Percentiles rank a stretch among this genome's conserved stretches.
These are phyloP conservation scores for Marronus borbonicus DNA, from an alignment of 2,888 invertebrate species.

Conservation along the genomic window DNA sequence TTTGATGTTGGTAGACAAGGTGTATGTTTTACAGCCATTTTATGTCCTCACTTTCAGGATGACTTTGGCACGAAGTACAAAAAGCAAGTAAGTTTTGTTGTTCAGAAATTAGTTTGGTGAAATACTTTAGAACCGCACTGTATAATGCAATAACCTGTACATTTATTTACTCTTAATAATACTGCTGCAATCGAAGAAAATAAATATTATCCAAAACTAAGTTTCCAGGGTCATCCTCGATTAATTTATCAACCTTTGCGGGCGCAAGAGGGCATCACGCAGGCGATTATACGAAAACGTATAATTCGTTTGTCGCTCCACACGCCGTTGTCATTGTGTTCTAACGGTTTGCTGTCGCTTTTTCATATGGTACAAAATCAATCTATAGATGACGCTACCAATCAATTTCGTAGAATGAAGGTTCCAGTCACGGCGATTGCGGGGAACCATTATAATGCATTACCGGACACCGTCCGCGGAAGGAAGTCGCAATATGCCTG, in stretches of 20 bases:
- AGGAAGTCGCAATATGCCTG: slow-evolving; percentile 55
- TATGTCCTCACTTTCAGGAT: too few relatives aligned
- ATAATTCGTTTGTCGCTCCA: slow-evolving; percentile 3
- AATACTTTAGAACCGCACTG: too few relatives aligned
- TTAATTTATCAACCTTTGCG: slow-evolving; percentile 7
- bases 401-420: slow-evolving; percentile 39
- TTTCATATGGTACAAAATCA: slow-evolving; percentile 44
- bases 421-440: slow-evolving; percentile 18
- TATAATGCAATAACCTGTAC: too few relatives aligned
- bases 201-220: too few relatives aligned
- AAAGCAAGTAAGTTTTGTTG: too few relatives aligned
- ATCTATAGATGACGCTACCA: slow-evolving; percentile 49
- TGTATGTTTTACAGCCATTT: too few relatives aligned
- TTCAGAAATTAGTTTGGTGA: too few relatives aligned
- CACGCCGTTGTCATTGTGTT: slow-evolving; percentile 2
- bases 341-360: slow-evolving; percentile 2
- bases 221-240: too few relatives aligned
- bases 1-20: too few relatives aligned
- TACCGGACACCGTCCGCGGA: slow-evolving; percentile 65
- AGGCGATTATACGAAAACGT: background rate
- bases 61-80: too few relatives aligned
- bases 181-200: too few relatives aligned
- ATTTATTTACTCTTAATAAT: too few relatives aligned
- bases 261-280: background rate
- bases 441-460: slow-evolving; percentile 48